A percentile compares a stretch with the other conserved stretches of the same genome.
Conservation (phyloP, 2,888 invertebrate genomes). For the Lycia hirtaria region DNA sequence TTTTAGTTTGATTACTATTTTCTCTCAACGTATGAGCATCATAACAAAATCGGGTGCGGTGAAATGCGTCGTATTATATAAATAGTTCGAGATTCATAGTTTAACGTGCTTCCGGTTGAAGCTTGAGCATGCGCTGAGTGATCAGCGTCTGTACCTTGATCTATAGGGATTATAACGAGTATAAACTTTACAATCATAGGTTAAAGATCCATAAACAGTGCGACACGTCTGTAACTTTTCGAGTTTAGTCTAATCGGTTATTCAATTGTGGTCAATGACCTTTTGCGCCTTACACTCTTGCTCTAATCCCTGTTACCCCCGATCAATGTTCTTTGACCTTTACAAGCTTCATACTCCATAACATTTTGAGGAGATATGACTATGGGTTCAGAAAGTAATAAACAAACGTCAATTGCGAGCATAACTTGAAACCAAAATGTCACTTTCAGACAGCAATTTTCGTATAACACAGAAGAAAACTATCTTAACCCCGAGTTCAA, state of each 20-base stretch:
- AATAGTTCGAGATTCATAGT: slow-evolving; percentile 29
- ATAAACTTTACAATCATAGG: background rate
- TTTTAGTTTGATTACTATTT: slow-evolving; percentile 39
- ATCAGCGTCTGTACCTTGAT: background rate
- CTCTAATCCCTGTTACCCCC: background rate
- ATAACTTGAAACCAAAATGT: no score
- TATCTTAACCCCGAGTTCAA: no score
- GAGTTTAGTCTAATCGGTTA: no score
- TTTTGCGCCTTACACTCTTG: background rate
- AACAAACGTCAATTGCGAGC: background rate
- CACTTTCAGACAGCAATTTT: no score
- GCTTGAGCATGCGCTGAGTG: background rate
- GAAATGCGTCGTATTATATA: slow-evolving; percentile 33
- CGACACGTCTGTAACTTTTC: no score
- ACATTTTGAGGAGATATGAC: background rate
- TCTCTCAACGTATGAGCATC: slow-evolving; percentile 31
- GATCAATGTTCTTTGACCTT: background rate
- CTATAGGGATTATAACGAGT: no score
- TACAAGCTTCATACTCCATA: background rate
- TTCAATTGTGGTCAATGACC: no score
- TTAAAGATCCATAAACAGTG: no score
- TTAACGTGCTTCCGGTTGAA: slow-evolving; percentile 11
- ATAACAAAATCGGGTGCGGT: slow-evolving; percentile 28
- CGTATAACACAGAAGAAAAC: no score
- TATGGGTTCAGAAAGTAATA: background rate